Base-by-base conservation (phyloP, 1,140 invertebrate genomes). In the Macrostomum lignano region DNA sequence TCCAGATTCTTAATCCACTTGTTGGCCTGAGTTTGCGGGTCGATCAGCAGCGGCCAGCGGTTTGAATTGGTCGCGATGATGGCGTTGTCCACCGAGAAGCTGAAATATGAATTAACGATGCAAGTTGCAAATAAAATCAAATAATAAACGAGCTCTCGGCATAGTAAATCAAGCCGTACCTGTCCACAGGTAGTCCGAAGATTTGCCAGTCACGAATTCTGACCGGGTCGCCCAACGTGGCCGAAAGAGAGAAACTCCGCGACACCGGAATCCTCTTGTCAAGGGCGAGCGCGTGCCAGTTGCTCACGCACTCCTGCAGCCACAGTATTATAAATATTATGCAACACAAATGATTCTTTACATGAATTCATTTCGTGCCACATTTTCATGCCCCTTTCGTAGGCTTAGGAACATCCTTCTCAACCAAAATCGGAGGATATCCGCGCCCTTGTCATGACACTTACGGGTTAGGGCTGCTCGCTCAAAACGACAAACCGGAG, bases 1-100 rank as follows among this genome's bases (percentile, higher is more conserved):
- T 59, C 55, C 52, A 55, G 52, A 35, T 58, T 59, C 40, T 57
- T 56, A 15, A 59, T 46, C 55, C 55, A 59, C 38, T 56, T 59
- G 36, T 56, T 56, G 14, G 54, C 55, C 40, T 59, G 55, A 31
- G 45, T 47, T 39, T 59, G 55, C 3, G 55, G 55, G 41, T 59
- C 55, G 35, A 59, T 59, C 48, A 57, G 54, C 28, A 59, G 40
- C 4, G 55, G 53, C 52, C 53, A 59, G 13, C 55, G 44, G 32
- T 52, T 55, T 30, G 52, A 46, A 40, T 37, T 47, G 15, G 38
- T 46, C 20, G 49, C 47, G 28, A 59, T 55, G 24, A 59, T 46
- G 7, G 46, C 55, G 43, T 57, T 58, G 40, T 58, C 52, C 19
- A 53, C 42, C n/a, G 55, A 58, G 39, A 52, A 58, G n/a, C n/a